A percentile compares a stretch with the other conserved stretches of the same genome.
Evolutionary conservation across 1,140 invertebrate species (phyloP).

Genomic region (Drosophila yakuba): DNA sequence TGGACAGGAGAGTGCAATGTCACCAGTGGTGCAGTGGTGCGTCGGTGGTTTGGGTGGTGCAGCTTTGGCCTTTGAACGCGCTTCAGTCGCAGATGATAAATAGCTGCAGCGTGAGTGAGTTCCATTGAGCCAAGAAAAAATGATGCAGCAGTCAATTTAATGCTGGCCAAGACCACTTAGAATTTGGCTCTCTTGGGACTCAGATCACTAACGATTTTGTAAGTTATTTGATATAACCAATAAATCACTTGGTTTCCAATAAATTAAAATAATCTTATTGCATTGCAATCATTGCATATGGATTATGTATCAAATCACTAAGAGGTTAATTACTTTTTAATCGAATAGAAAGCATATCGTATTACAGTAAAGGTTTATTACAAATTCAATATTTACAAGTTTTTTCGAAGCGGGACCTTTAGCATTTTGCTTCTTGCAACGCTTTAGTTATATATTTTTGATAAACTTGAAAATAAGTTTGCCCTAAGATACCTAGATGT

Average conservation of each 20-base stretch:
- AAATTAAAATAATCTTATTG: no score
- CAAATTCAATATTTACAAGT: no score
- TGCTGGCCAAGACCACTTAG: conserved; percentile 8
- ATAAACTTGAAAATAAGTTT: neutral
- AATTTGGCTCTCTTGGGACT: conserved; percentile 12
- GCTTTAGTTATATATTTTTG: conserved; percentile 2
- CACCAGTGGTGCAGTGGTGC: conserved; percentile 28
- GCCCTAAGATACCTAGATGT: neutral
- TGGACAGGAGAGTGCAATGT: conserved; percentile 48
- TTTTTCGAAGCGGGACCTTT: no score
- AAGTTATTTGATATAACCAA: no score
- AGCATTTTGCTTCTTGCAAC: neutral
- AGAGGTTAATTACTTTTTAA: no score
- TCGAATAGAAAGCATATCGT: no score
- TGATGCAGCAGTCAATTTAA: conserved; percentile 48
- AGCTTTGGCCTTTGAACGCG: conserved; percentile 31
- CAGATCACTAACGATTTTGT: neutral
- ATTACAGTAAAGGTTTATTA: no score
- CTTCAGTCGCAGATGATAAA: conserved; percentile 40
- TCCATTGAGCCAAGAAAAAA: conserved; percentile 35
- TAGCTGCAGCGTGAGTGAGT: conserved; percentile 35
- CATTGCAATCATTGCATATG: no score
- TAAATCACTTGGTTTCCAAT: no score
- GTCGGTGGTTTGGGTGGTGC: neutral
- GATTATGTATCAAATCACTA: no score